Percentiles rank a stretch among this genome's conserved stretches.
phyloP scores from a whole-genome alignment of 2,888 invertebrate species.

The Ommatoiulus sabulosus region DNA sequence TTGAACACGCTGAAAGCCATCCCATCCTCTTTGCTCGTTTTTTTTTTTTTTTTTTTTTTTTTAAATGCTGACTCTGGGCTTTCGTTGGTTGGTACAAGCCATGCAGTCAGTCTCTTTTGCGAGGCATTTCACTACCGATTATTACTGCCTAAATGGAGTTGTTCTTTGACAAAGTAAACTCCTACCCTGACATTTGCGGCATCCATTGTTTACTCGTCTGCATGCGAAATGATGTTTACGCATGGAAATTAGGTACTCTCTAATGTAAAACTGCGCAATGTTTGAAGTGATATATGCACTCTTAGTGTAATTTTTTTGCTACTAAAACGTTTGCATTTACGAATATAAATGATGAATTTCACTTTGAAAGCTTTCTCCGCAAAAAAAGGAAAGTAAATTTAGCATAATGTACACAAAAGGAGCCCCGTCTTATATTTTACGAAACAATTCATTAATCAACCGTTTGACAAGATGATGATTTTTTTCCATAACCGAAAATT shows the following conservation, averaged over 20 bases:
- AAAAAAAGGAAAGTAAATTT: constrained; percentile 37
- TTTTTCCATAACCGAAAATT: constrained; percentile 44
- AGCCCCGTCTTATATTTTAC: constrained; percentile 37
- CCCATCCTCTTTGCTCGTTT: not conserved
- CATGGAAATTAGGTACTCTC: constrained; percentile 56
- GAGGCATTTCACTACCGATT: constrained; percentile 52
- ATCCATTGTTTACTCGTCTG: constrained; percentile 58
- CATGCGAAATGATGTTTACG: constrained; percentile 57
- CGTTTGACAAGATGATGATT: constrained; percentile 52
- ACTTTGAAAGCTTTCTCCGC: constrained; percentile 54
- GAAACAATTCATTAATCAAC: constrained; percentile 56
- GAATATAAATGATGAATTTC: constrained; percentile 58
- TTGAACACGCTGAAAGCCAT: not conserved
- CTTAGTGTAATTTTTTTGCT: constrained; percentile 47
- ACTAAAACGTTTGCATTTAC: constrained; percentile 56
- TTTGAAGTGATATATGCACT: constrained; percentile 51
- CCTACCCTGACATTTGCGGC: constrained; percentile 51
- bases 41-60: not conserved
- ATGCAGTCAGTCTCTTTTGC: constrained; percentile 9
- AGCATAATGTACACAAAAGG: constrained; percentile 50
- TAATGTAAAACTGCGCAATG: constrained; percentile 22
- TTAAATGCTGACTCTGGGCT: not conserved
- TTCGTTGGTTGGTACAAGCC: constrained; percentile 10
- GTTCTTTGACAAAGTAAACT: constrained; percentile 53
- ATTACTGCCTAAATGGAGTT: constrained; percentile 56